phyloP scores from a whole-genome alignment of 2,797 vertebrate genomes.

The Poecilia wingei region DNA sequence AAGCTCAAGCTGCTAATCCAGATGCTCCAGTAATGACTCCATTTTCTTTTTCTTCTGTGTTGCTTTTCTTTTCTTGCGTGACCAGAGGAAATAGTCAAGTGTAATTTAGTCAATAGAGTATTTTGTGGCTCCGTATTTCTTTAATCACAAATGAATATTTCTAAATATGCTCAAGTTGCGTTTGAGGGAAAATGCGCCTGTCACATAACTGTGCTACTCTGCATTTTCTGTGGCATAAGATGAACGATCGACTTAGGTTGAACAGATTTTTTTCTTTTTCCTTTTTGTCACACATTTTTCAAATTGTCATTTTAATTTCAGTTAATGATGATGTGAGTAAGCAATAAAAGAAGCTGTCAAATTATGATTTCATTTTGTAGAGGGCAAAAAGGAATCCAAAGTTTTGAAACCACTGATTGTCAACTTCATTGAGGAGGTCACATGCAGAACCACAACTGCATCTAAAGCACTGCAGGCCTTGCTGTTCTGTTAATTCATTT shows the following conservation, averaged over 20 bases:
- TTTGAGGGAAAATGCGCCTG: not conserved
- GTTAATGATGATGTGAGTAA: not conserved
- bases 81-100: not conserved
- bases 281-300: not conserved
- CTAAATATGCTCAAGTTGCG: not conserved
- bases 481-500: not conserved
- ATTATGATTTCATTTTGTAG: not conserved
- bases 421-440: not conserved
- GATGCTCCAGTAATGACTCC: constrained; percentile 4
- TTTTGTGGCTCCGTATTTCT: not conserved
- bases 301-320: not conserved
- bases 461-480: not conserved
- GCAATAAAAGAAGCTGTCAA: not conserved
- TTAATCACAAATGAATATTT: not conserved
- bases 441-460: not conserved
- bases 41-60: not conserved
- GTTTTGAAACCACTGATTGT: not conserved
- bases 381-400: not conserved
- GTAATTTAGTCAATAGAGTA: not conserved
- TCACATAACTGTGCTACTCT: not conserved
- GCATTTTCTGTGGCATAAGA: not conserved
- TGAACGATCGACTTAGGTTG: not conserved
- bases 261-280: not conserved
- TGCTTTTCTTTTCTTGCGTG: not conserved
- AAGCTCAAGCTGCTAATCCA: constrained; percentile 27